Base-by-base conservation (phyloP, 1,140 invertebrate species). In the Homalodisca vitripennis region DNA sequence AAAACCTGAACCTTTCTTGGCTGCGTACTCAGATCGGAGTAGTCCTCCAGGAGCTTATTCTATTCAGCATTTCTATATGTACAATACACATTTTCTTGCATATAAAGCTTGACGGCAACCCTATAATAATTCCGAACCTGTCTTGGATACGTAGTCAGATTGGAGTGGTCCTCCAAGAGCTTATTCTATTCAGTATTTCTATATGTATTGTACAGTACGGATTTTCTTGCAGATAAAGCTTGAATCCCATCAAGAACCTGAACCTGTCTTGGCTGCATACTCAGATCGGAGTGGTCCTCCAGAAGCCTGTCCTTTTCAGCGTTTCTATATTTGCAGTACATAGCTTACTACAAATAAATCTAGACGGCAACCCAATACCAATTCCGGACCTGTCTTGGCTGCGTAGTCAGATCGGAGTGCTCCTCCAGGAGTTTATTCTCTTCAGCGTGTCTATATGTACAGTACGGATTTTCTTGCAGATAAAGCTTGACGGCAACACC, bases 81-180 rank as follows among this genome's bases (percentile, higher is more conserved):
- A n/a, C n/a, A n/a, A n/a, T n/a, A n/a, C n/a, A n/a, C n/a, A n/a
- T n/a, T n/a, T n/a, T n/a, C n/a, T n/a, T n/a, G n/a, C n/a, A n/a
- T n/a, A n/a, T n/a, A n/a, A n/a, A n/a, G n/a, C n/a, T 92, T 3
- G 90, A 92, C 75, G 86, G 83, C n/a, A 75, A 80, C 13, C 82
- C 89, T 69, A 78, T 92, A 0, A 82, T 82, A 70, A 80, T 85
- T n/a, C 74, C 92, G 2, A 89, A 91, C 70, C 79, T 93, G 0
- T 82, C 83, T 24, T 93, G 89, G 89, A 75, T 93, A 12, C 81
- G 90, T 3, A 80, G 81, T 22, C 84, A 89, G 66, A 88, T 93
- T 57, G 91, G 90, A 12, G 83, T 93, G 13, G 92, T 94, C 0
- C 87, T 89, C 1, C 92, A 94, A 80, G 91, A 94, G 74, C 91